Conservation (phyloP, 2,113 vertebrate genomes). For the Carassius auratus region DNA sequence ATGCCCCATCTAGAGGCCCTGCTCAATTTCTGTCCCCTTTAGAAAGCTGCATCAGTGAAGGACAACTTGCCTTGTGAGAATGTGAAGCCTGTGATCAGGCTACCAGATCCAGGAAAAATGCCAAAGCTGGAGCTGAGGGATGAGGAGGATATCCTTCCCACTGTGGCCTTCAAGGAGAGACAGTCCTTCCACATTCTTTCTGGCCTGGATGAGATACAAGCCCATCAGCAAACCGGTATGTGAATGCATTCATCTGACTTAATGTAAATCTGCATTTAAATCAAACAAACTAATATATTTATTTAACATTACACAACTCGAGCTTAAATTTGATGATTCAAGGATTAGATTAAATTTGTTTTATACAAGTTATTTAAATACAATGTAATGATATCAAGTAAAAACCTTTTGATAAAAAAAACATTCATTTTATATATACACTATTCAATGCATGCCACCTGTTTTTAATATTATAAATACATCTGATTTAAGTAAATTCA, state of each 20-base stretch:
- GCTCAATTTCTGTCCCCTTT: slow-evolving; percentile 13
- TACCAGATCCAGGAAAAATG: slow-evolving; percentile 59
- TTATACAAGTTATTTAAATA: no score
- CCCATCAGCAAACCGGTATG: slow-evolving; percentile 75
- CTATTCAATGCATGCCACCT: background rate
- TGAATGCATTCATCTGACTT: background rate
- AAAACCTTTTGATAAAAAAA: no score
- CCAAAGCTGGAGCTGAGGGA: slow-evolving; percentile 58
- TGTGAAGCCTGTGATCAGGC: slow-evolving; percentile 61
- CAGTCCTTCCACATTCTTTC: slow-evolving; percentile 71
- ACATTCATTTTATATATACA: background rate
- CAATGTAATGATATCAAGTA: no score
- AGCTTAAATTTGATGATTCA: background rate
- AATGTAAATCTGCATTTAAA: background rate
- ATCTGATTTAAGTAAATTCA: background rate
- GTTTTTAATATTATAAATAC: background rate
- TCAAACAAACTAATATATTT: background rate
- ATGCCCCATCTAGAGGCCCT: background rate
- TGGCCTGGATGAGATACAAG: slow-evolving; percentile 76
- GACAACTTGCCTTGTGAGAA: slow-evolving; percentile 70
- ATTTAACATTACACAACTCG: background rate
- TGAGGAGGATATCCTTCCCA: slow-evolving; percentile 70
- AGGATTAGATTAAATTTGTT: background rate
- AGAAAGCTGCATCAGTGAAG: slow-evolving; percentile 63
- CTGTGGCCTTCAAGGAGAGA: slow-evolving; percentile 78